A percentile compares a stretch with the other conserved stretches of the same genome.
Conservation (phyloP, 2,888 invertebrate species). For the Andrena bucephala region DNA sequence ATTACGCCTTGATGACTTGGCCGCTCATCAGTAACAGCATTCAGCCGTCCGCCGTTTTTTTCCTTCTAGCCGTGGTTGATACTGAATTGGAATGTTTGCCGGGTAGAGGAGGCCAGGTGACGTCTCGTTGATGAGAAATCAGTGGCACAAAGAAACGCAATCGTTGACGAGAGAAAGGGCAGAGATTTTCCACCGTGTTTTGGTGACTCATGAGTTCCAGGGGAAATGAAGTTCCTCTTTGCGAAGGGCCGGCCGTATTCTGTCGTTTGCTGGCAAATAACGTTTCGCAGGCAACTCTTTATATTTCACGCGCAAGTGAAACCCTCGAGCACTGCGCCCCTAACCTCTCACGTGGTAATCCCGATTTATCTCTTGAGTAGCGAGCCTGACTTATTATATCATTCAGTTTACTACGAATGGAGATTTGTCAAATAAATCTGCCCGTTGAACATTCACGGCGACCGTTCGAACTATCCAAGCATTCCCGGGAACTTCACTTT, state of each 20-base stretch:
- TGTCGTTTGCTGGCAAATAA: not conserved
- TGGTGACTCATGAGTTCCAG: not conserved
- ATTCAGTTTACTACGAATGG: not conserved
- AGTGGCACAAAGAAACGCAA: slow-evolving; percentile 9
- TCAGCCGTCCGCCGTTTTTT: slow-evolving; percentile 7
- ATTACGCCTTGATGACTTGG: slow-evolving; percentile 29
- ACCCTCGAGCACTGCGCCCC: not conserved
- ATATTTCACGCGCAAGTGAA: not conserved
- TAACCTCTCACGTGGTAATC: not conserved
- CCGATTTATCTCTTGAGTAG: not conserved
- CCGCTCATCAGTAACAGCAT: slow-evolving; percentile 4
- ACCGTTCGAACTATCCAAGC: slow-evolving; percentile 32
- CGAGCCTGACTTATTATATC: not conserved
- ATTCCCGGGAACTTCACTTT: slow-evolving; percentile 46
- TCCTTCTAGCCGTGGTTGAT: not conserved
- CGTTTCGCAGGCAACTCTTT: not conserved
- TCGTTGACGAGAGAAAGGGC: not conserved
- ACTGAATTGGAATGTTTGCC: slow-evolving; percentile 4
- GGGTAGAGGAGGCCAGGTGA: not conserved
- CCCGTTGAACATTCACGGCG: not conserved
- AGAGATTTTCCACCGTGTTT: not conserved
- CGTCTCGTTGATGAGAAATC: slow-evolving; percentile 9
- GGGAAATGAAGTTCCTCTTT: slow-evolving; percentile 7
- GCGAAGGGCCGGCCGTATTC: not conserved
- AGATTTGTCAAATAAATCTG: slow-evolving; percentile 14